Evolutionary conservation across 2,888 invertebrate genomes (phyloP), one percentile per base, ranked within the genome.

Genomic region (Pyrrhia umbra): DNA sequence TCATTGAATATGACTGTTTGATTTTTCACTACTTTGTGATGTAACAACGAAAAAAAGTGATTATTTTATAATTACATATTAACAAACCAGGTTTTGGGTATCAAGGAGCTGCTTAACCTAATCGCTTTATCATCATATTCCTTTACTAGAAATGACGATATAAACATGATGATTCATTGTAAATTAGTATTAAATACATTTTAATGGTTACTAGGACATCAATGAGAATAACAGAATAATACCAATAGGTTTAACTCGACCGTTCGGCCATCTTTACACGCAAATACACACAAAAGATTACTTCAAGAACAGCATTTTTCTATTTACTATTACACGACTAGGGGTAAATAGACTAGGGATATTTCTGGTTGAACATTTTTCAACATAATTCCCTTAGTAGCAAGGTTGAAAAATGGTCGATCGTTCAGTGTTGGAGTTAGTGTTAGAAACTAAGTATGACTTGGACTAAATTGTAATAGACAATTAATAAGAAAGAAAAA

Each of bases 131-230:
- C 34, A 85, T 90, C 93, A 92, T 93, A 93, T 94, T 92, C 92
- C 94, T 93, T 94, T 94, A 93, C 93, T 93, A 93, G 91, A 88
- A 27, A 30, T n/a, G 42, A 46, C 45, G 39, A 45, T 68, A 51
- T 49, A 47, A 56, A 62, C 20, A 40, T 21, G 25, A 46, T 50
- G 8, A 30, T 47, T 13, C 2, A 25, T 46, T 66, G 50, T 50
- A 20, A 25, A 27, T 69, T 60, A 23, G 8, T 42, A 23, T 18
- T 23, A 1, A 21, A 47, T 34, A 8, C 8, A 27, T 23, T 15
- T 15, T 30, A 13, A 30, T 30, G 30, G 4, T 13, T 13, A 13
- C 13, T 30, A 30, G 30, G 30, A 30, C 30, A 30, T 13, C 30
- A 30, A 10, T 30, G 13, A n/a, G n/a, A n/a, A n/a, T n/a, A 30